These are phyloP conservation scores for Macrobrachium rosenbergii DNA, from an alignment of 1,140 invertebrate genomes.

Conservation along the genomic window DNA sequence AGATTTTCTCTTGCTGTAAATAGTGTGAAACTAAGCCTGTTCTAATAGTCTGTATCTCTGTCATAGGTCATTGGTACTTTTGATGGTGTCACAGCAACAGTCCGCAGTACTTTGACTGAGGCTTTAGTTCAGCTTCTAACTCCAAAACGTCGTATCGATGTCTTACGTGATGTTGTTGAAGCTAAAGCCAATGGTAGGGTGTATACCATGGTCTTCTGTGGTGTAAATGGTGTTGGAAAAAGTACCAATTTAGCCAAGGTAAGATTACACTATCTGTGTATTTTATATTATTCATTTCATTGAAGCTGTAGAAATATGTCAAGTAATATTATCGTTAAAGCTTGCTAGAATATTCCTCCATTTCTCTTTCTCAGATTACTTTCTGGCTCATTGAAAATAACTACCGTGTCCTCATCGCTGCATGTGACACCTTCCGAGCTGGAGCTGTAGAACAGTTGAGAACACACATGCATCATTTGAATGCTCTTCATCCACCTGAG, in stretches of 20 bases:
- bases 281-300: background rate
- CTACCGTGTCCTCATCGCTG: conserved; percentile 95
- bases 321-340: too few relatives aligned
- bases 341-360: conserved; percentile 27
- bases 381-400: conserved; percentile 99
- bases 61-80: conserved; percentile 86
- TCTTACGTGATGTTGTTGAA: conserved; percentile 95
- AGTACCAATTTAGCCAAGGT: conserved; percentile 98
- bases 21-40: background rate
- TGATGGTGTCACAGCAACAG: conserved; percentile 86
- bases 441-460: conserved; percentile 98
- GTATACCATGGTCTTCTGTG: conserved; percentile 98
- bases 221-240: conserved; percentile 99
- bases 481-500: conserved; percentile 90
- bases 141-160: conserved; percentile 95
- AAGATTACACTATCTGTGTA: background rate
- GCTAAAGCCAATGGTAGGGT: conserved; percentile 85
- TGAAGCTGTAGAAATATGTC: too few relatives aligned
- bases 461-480: conserved; percentile 94
- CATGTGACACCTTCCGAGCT: conserved; percentile 99
- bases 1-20: background rate
- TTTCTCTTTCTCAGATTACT: conserved; percentile 79
- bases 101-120: conserved; percentile 85
- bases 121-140: conserved; percentile 92
- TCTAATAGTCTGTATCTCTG: too few relatives aligned